Conservation (phyloP, 2,113 vertebrate species). For the Dolichallabes microphthalmus region DNA sequence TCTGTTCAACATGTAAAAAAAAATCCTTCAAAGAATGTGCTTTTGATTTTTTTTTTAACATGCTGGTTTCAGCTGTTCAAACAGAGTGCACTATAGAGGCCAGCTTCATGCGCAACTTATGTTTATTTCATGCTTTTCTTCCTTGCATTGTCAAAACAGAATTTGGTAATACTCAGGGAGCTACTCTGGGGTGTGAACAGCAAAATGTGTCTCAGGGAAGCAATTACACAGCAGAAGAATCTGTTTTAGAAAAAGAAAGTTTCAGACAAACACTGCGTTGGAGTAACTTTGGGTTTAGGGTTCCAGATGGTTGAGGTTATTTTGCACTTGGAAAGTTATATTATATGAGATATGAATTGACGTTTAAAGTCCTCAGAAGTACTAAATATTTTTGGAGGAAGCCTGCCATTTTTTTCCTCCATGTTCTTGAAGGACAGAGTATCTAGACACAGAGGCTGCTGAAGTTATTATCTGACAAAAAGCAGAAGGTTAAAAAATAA, state of each 20-base stretch:
- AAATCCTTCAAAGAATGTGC: neutral
- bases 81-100: neutral
- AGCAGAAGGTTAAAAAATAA: neutral
- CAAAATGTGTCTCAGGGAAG: neutral
- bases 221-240: neutral
- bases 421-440: neutral
- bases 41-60: neutral
- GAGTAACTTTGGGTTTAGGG: neutral
- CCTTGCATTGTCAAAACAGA: neutral
- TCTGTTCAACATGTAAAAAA: neutral
- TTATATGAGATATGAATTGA: conserved; percentile 18
- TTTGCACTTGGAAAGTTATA: neutral
- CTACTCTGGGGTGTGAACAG: neutral
- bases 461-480: neutral
- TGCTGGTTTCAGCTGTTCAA: neutral
- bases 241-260: conserved; percentile 2
- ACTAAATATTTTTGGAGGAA: conserved; percentile 28
- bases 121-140: neutral
- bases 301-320: conserved; percentile 31
- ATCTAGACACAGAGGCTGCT: neutral
- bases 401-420: conserved; percentile 11
- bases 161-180: neutral
- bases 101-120: neutral
- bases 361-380: conserved; percentile 14
- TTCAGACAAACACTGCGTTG: conserved; percentile 25